Percentiles rank a stretch among this genome's conserved stretches.
phyloP scores from a whole-genome alignment of 2,888 invertebrate species.

The Cryptophagus acutangulus region DNA sequence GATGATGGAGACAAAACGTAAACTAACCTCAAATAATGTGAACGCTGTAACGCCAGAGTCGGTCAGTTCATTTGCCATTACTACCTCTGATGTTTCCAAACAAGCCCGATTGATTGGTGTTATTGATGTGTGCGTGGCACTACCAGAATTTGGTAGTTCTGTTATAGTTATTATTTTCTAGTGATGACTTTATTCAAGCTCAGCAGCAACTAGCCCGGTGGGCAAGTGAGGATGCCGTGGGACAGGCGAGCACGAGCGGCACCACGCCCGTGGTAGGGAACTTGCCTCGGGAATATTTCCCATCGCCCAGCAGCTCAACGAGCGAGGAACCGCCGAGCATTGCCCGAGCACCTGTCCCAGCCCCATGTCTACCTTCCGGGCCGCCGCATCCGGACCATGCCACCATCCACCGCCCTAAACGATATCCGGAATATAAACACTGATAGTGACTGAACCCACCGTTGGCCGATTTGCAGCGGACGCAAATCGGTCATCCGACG shows the following conservation, averaged over 20 bases:
- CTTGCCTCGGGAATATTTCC: constrained; percentile 55
- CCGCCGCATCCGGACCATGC: constrained; percentile 47
- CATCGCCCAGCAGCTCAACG: constrained; percentile 53
- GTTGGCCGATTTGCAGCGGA: constrained; percentile 31
- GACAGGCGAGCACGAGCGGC: constrained; percentile 46
- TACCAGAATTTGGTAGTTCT: constrained; percentile 52
- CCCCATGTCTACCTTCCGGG: constrained; percentile 43
- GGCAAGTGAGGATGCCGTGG: constrained; percentile 77
- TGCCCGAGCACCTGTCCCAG: constrained; percentile 51
- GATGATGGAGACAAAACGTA: no score
- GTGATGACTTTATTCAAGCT: constrained; percentile 97
- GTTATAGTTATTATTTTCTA: constrained; percentile 82
- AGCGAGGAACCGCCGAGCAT: constrained; percentile 54
- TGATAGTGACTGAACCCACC: constrained; percentile 52
- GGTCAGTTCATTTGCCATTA: background rate
- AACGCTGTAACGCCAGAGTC: background rate
- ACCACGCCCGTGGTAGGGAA: constrained; percentile 25
- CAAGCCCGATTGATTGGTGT: background rate
- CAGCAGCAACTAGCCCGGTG: constrained; percentile 93
- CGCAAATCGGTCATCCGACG: constrained; percentile 22
- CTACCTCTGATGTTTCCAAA: background rate
- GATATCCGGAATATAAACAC: constrained; percentile 74
- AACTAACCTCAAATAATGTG: no score
- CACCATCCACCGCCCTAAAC: constrained; percentile 56
- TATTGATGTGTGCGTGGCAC: constrained; percentile 4